Percentiles rank a stretch among this genome's conserved stretches.
These are phyloP conservation scores for Diloba caeruleocephala DNA, from an alignment of 2,888 invertebrate species.

Conservation along the genomic window DNA sequence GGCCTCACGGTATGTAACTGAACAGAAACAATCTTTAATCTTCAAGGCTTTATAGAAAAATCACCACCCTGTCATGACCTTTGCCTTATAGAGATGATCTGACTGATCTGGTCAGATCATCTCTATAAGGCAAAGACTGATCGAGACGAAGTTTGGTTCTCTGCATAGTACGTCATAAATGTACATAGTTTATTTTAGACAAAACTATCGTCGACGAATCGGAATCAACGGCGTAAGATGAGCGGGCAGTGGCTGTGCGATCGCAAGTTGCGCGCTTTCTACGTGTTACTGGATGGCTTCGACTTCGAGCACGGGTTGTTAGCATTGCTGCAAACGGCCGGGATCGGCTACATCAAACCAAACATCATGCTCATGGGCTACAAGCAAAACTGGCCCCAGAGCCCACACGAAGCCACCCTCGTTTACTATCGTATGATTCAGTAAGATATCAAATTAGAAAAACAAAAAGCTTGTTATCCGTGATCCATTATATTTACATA, in stretches of 20 bases:
- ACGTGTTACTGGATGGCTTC: constrained; percentile 92
- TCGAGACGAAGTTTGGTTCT: too few species aligned
- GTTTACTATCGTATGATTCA: constrained; percentile 97
- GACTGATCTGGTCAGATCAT: too few species aligned
- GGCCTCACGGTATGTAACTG: too few species aligned
- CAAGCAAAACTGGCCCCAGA: constrained; percentile 96
- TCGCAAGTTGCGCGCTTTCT: constrained; percentile 96
- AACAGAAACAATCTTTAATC: too few species aligned
- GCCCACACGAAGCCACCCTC: constrained; percentile 91
- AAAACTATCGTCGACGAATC: constrained; percentile 19
- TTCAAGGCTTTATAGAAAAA: too few species aligned
- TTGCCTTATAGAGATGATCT: too few species aligned
- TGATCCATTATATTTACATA: too few species aligned
- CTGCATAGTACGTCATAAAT: too few species aligned
- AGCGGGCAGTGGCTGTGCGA: constrained; percentile 94
- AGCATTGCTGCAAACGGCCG: constrained; percentile 94
- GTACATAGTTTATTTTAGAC: constrained; percentile 16
- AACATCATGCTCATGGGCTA: constrained; percentile 98
- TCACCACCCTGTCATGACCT: too few species aligned
- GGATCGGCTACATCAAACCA: constrained; percentile 93
- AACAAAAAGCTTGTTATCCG: background rate
- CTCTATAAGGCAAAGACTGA: too few species aligned
- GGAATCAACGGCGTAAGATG: constrained; percentile 7
- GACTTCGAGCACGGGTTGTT: constrained; percentile 93
- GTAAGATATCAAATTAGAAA: constrained; percentile 91